Conservation (phyloP, 2,888 invertebrate species). For the Balanococcus diminutus region DNA sequence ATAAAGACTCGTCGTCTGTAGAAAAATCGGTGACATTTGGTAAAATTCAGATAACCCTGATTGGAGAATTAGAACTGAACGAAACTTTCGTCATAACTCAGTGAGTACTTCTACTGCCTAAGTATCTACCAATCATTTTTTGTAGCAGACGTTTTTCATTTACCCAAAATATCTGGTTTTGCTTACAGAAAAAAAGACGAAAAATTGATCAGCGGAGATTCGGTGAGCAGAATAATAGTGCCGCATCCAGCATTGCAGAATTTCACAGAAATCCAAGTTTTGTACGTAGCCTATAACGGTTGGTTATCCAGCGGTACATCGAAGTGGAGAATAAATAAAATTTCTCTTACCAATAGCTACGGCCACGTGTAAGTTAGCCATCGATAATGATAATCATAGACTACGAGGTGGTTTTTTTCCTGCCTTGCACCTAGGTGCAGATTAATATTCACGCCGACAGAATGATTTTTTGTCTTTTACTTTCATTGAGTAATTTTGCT, state of each 20-base stretch:
- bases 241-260: slow-evolving; percentile 85
- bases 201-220: slow-evolving; percentile 73
- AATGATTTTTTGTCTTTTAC: slow-evolving; percentile 15
- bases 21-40: slow-evolving; percentile 75
- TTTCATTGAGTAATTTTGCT: slow-evolving; percentile 17
- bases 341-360: slow-evolving; percentile 82
- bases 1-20: slow-evolving; percentile 63
- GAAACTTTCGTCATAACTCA: slow-evolving; percentile 88
- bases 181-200: slow-evolving; percentile 75
- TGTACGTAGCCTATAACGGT: slow-evolving; percentile 87
- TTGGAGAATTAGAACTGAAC: slow-evolving; percentile 81
- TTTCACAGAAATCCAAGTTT: slow-evolving; percentile 74
- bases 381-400: not conserved
- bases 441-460: slow-evolving; percentile 14
- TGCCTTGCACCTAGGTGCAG: not conserved
- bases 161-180: not conserved
- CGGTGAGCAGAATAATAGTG: slow-evolving; percentile 81
- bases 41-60: slow-evolving; percentile 73
- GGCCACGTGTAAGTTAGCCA: slow-evolving; percentile 70
- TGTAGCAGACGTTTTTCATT: too few species aligned
- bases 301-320: slow-evolving; percentile 87
- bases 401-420: not conserved
- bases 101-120: slow-evolving; percentile 64
- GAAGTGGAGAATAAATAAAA: slow-evolving; percentile 80
- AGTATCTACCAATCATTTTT: not conserved